Percentiles rank a stretch among this genome's conserved stretches.
phyloP scores from a whole-genome alignment of 2,113 vertebrate genomes.

The Ammodytes dubius region DNA sequence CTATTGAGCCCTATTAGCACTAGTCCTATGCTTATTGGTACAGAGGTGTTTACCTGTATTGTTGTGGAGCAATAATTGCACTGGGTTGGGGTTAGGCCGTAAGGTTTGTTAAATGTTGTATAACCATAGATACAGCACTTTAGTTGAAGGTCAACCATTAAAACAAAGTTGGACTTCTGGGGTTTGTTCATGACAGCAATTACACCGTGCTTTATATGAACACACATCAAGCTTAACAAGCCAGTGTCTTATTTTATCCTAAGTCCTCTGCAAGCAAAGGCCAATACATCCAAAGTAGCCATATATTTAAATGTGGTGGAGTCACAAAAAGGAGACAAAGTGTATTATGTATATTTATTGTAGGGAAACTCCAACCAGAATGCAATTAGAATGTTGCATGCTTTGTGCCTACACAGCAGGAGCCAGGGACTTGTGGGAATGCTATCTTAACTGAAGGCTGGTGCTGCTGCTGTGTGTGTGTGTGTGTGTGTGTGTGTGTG shows the following conservation, averaged over 20 bases:
- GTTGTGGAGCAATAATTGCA: neutral
- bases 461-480: slow-evolving; percentile 1
- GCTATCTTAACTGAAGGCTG: slow-evolving; percentile 52
- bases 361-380: neutral
- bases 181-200: neutral
- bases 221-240: neutral
- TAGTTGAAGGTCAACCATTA: neutral
- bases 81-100: neutral
- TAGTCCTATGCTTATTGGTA: neutral
- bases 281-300: neutral
- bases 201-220: neutral
- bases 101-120: too few species aligned
- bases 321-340: slow-evolving; percentile 17
- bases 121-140: neutral
- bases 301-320: neutral
- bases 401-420: slow-evolving; percentile 48
- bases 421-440: neutral
- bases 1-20: too few species aligned
- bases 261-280: too few species aligned
- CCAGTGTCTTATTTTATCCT: neutral
- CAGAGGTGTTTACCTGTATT: neutral
- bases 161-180: neutral
- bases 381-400: slow-evolving; percentile 16
- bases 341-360: slow-evolving; percentile 32
- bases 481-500: neutral